Evolutionary conservation across 1,140 invertebrate genomes (phyloP).

Genomic region (Spodoptera frugiperda): DNA sequence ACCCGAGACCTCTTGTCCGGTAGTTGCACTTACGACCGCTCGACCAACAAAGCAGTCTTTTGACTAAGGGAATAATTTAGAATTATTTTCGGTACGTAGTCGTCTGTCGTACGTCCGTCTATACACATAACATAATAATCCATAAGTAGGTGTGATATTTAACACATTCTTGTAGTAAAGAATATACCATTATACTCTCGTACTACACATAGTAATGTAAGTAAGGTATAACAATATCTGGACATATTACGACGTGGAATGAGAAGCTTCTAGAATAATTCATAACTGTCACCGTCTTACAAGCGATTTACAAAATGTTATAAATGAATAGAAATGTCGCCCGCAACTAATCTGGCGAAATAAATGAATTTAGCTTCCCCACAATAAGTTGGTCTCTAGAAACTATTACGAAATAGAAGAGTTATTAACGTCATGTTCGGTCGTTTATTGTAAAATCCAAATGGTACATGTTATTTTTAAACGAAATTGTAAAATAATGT

Average conservation of each 20-base stretch:
- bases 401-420: slow-evolving; percentile 11
- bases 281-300: slow-evolving; percentile 54
- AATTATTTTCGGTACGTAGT: too few relatives aligned
- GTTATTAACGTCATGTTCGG: slow-evolving; percentile 2
- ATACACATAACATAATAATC: too few relatives aligned
- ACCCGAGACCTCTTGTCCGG: too few relatives aligned
- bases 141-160: too few relatives aligned
- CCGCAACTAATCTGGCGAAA: slow-evolving; percentile 49
- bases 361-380: slow-evolving; percentile 42
- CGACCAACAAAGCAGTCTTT: too few relatives aligned
- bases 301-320: slow-evolving; percentile 58
- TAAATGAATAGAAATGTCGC: slow-evolving; percentile 50
- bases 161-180: too few relatives aligned
- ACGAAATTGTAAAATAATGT: too few relatives aligned
- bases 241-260: neutral
- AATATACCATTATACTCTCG: too few relatives aligned
- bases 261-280: slow-evolving; percentile 43
- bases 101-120: too few relatives aligned
- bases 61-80: too few relatives aligned
- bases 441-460: neutral
- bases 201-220: neutral
- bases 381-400: slow-evolving; percentile 25
- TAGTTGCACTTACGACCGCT: too few relatives aligned
- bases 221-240: neutral
- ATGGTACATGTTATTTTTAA: too few relatives aligned